Evolutionary conservation across 2,888 invertebrate species (phyloP), one percentile per base, ranked within the genome.

Genomic region (Lissonota sp.): DNA sequence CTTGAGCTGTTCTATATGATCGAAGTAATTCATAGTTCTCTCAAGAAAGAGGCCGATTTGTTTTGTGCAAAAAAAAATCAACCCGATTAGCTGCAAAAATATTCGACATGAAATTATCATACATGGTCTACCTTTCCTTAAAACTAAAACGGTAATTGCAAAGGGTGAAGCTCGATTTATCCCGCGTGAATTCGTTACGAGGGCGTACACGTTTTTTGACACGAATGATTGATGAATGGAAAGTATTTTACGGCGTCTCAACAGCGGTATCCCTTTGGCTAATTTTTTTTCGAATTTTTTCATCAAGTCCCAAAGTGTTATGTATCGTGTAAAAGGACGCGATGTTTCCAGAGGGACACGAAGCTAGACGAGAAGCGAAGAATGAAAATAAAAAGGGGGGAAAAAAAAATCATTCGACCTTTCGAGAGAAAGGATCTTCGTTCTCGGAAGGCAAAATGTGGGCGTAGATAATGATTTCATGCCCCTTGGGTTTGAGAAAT

Each of bases 401-500:
- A 5, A 64, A 8, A 49, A 10, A 10, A 57, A n/a, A 57, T 26
- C 39, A 37, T 40, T 69, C 16, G 37, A 57, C 46, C 40, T 49
- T 60, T 42, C 42, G 14, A 60, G 14, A 58, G 37, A 44, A 66
- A n/a, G 16, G 53, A 75, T 51, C 60, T 60, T 16, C 66, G 39
- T 85, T 84, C 83, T 82, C 42, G 64, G 84, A 85, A 85, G 76
- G 75, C 39, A 44, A n/a, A n/a, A 10, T n/a, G 72, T 73, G 64
- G 82, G 74, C 80, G 75, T 63, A 42, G 57, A 80, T 84, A 81
- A 86, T 75, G 79, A 83, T 86, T 83, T 71, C 44, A 64, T 76
- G 79, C 67, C 66, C 46, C 57, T 66, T 70, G 63, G 80, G 80
- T 84, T 85, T 57, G n/a, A 83, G 80, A 58, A 51, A 12, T 76